Conservation (phyloP, 2,113 vertebrate genomes). For the Ptilonorhynchus violaceus region DNA sequence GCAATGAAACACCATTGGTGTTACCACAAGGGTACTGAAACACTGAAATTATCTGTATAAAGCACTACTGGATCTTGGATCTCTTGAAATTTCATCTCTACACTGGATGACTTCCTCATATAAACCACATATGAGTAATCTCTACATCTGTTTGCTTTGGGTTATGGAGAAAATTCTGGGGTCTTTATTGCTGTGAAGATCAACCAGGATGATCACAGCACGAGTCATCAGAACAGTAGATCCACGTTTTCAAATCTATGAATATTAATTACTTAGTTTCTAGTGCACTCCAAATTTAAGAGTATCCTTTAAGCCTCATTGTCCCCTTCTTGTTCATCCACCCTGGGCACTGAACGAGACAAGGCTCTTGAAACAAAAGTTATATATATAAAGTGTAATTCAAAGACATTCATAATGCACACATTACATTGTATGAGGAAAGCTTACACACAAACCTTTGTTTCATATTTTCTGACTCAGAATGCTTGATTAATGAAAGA, state of each 20-base stretch:
- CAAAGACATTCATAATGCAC: background rate
- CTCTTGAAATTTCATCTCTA: background rate
- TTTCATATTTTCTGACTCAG: background rate
- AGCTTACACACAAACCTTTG: background rate
- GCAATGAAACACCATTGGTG: background rate
- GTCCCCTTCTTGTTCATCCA: background rate
- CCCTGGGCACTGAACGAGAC: background rate
- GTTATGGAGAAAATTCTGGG: background rate
- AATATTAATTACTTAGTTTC: background rate
- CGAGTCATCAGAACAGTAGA: background rate
- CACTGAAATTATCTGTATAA: background rate
- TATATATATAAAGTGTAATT: background rate
- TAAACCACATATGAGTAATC: background rate
- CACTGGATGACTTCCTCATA: background rate
- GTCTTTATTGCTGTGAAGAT: background rate
- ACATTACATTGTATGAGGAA: background rate
- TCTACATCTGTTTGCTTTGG: background rate
- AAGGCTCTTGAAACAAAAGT: background rate
- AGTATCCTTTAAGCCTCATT: background rate
- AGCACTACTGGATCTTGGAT: background rate
- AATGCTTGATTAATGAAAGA: background rate
- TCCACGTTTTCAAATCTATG: background rate
- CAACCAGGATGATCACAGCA: background rate
- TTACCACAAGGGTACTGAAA: rapidly evolving
- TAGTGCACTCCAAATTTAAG: background rate